Conservation (phyloP, 2,797 vertebrate species). For the Coilia nasus region DNA sequence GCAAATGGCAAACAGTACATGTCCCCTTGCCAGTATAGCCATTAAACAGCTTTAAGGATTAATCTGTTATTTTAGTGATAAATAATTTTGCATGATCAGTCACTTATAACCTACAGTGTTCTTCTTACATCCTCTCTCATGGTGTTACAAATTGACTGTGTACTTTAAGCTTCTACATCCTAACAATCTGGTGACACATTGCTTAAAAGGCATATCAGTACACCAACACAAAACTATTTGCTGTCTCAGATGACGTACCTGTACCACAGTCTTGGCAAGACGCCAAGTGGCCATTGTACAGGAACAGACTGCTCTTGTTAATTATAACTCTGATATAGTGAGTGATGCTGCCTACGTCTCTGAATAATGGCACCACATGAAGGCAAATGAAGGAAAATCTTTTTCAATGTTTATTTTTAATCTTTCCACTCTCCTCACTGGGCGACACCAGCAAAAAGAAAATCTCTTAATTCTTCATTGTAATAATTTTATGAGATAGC, state of each 20-base stretch:
- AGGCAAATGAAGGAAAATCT: neutral
- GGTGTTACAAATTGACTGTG: neutral
- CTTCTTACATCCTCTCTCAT: neutral
- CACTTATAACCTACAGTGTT: neutral
- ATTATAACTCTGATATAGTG: conserved; percentile 66
- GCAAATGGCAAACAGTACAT: neutral
- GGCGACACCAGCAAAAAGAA: no score
- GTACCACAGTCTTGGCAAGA: conserved; percentile 51
- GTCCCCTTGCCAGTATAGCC: neutral
- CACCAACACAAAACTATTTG: neutral
- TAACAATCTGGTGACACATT: neutral
- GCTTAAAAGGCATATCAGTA: neutral
- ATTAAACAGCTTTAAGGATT: neutral
- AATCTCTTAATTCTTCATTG: no score
- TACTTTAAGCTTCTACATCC: neutral
- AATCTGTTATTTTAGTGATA: neutral
- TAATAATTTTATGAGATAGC: no score
- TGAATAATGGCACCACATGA: neutral
- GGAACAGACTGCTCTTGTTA: conserved; percentile 74
- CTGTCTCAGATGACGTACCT: neutral
- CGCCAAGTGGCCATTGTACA: conserved; percentile 52
- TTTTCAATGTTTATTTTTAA: neutral
- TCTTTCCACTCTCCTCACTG: neutral
- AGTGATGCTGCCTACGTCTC: neutral
- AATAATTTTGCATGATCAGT: neutral